Base-by-base conservation (phyloP, 1,140 invertebrate genomes). In the Luehdorfia chinensis region DNA sequence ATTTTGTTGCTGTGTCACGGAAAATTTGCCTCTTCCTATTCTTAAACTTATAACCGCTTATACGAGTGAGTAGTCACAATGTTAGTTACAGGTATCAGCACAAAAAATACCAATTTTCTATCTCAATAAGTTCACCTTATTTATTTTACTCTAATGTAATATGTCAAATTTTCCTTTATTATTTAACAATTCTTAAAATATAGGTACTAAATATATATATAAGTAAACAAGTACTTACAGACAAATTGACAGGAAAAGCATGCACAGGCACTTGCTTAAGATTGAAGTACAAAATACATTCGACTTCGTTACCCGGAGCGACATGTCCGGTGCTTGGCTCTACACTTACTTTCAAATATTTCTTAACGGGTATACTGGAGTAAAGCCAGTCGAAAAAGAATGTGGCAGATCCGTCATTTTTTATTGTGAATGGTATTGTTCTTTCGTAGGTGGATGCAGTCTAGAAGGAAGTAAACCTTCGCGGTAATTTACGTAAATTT, bases 401-500 rank as follows among this genome's bases (percentile, higher is more conserved):
- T 4, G 79, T 75, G 7, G 79, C 75, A 0, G 81, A 85, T 0
- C 81, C 81, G 25, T 83, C 73, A 33, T 85, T 85, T 37, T 61
- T 80, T 54, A 85, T 75, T n/a, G 45, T 66, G 47, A 85, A 85
- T 7, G 69, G 66, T 43, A 85, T 69, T 5, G 55, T 75, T 25
- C 79, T 64, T 47, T 81, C 71, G 23, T 85, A 85, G 5, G 79
- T 80, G n/a, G 79, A 84, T 2, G 75, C 79, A 28, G 79, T 84
- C 81, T 85, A 43, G 19, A 50, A 32, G 36, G 34, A 31, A 30
- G n/a, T n/a, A n/a, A n/a, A n/a, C 2, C 30, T 2, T 27, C 6
- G 45, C 8, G 23, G 31, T 30, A n/a, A n/a, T n/a, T n/a, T n/a
- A n/a, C n/a, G n/a, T n/a, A n/a, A n/a, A n/a, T n/a, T n/a, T n/a